Evolutionary conservation across 2,888 invertebrate species (phyloP).

Genomic region (Camponotus fellah): DNA sequence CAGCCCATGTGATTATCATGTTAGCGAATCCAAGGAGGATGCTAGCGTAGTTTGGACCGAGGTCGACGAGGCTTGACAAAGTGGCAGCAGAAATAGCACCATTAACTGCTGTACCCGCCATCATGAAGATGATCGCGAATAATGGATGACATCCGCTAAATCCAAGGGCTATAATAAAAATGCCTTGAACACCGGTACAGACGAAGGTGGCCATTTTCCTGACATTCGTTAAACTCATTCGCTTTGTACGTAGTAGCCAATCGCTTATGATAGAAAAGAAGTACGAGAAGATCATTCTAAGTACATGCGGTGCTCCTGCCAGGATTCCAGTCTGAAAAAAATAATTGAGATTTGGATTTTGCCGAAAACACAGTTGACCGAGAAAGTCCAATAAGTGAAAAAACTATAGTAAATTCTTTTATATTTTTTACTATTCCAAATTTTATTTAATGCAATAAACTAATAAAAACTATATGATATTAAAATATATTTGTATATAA

Average conservation of each 20-base stretch:
- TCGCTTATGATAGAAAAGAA: slow-evolving; percentile 88
- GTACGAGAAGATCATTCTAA: slow-evolving; percentile 88
- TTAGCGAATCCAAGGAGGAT: slow-evolving; percentile 89
- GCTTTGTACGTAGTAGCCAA: slow-evolving; percentile 87
- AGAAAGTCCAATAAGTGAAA: too few species aligned
- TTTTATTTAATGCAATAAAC: too few species aligned
- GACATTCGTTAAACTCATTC: slow-evolving; percentile 88
- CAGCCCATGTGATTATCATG: slow-evolving; percentile 87
- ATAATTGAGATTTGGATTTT: not conserved
- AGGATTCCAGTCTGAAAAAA: slow-evolving; percentile 88
- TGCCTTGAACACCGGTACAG: slow-evolving; percentile 88
- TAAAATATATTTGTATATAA: too few species aligned
- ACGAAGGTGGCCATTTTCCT: slow-evolving; percentile 89
- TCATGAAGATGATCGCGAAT: slow-evolving; percentile 88
- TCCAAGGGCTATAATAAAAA: slow-evolving; percentile 89
- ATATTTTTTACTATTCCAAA: too few species aligned
- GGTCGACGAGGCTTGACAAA: slow-evolving; percentile 89
- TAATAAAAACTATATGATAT: too few species aligned
- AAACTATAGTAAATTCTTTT: too few species aligned
- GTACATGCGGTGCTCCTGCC: slow-evolving; percentile 89
- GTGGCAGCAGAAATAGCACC: slow-evolving; percentile 91
- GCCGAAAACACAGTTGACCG: too few species aligned
- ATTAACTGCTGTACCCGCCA: slow-evolving; percentile 89
- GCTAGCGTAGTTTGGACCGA: slow-evolving; percentile 89
- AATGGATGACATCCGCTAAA: slow-evolving; percentile 89